Evolutionary conservation across 2,113 vertebrate genomes (phyloP), one percentile per base, ranked within the genome.

Genomic region (Saimiri boliviensis): DNA sequence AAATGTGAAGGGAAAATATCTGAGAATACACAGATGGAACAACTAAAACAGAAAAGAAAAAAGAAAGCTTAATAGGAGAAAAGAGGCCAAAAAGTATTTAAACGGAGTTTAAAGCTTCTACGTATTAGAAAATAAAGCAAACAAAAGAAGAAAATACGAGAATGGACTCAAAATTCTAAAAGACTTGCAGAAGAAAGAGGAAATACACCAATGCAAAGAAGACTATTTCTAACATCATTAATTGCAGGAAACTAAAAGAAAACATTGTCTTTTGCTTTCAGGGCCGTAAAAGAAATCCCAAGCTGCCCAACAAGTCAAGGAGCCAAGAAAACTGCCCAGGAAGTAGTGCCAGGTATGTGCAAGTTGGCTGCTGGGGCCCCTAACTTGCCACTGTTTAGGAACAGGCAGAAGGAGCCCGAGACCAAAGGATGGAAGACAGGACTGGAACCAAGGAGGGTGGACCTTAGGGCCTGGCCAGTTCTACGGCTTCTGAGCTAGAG

Each of bases 61-160:
- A 54, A 77, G 35, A 60, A 87, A 79, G 20, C 8, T 63, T 45
- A 25, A 54, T 16, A 19, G 13, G 3, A 6, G 2, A 5, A 49
- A 86, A 68, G 85, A 89, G 19, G 68, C 58, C 71, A 87, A 82
- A 74, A 45, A 56, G 17, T 54, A 23, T 54, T 80, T 27, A 70
- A 94, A 81, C 16, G 2, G 37, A 82, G 74, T 71, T 68, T 45
- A 47, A 86, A 45, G 25, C 11, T 80, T 73, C 92, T 47, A 66
- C 63, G 73, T 54, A 37, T 63, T 79, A 54, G 58, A 94, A 96
- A 93, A 94, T 63, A 76, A 92, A 86, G 32, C 71, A 86, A 94
- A 94, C 42, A 3, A 90, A 94, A 92, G 30, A 86, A 92, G 87
- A 92, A 93, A 95, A 74, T 27, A 73, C 7, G 30, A 91, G 47